Percentiles rank a stretch among this genome's conserved stretches.
phyloP scores from a whole-genome alignment of 2,113 vertebrate genomes.

The Cyanocitta stelleri region DNA sequence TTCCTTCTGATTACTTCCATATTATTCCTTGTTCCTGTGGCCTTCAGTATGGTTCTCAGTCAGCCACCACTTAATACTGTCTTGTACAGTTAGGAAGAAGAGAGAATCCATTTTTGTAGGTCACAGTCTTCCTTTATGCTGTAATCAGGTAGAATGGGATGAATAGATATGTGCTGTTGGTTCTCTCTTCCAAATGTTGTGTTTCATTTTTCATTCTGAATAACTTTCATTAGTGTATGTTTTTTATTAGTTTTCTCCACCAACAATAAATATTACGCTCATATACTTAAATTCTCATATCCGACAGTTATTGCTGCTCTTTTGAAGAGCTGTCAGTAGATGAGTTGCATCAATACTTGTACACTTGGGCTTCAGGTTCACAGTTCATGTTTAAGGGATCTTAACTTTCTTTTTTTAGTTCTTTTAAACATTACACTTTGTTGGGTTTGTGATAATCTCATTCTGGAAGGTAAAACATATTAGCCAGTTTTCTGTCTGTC shows the following conservation, averaged over 20 bases:
- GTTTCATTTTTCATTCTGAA: not conserved
- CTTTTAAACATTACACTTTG: not conserved
- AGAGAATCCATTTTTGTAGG: not conserved
- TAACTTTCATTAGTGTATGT: not conserved
- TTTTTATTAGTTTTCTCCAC: not conserved
- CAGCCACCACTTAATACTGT: not conserved
- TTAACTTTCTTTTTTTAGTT: not conserved
- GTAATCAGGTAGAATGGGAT: not conserved
- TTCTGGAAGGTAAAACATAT: not conserved
- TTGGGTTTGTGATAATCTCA: not conserved
- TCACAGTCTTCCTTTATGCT: not conserved
- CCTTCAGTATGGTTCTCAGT: not conserved
- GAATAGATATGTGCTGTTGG: not conserved
- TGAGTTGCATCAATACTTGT: not conserved
- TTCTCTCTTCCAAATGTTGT: not conserved
- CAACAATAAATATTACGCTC: not conserved
- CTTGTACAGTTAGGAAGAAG: not conserved
- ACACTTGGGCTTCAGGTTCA: not conserved
- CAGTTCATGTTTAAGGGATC: not conserved
- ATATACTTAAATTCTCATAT: not conserved
- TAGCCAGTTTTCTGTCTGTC: accelerated
- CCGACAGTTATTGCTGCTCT: not conserved
- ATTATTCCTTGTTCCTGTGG: not conserved
- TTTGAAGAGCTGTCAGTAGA: not conserved
- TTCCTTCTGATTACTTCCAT: not conserved